Percentiles rank a stretch among this genome's conserved stretches.
Evolutionary conservation across 92 coral and sea anemone genomes (phyloP).

Genomic region (Palythoa caribaeorum): DNA sequence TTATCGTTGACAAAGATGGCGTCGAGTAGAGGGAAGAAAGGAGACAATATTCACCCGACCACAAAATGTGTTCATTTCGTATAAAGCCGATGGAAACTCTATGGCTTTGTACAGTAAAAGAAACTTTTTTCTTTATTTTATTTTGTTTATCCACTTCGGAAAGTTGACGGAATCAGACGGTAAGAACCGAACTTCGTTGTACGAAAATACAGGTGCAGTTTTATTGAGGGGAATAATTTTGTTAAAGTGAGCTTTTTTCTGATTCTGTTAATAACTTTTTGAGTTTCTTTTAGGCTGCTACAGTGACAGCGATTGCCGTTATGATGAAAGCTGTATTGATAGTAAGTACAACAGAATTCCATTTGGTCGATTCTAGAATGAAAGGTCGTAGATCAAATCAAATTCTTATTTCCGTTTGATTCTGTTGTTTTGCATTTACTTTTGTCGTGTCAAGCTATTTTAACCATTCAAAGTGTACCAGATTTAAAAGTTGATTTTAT

Average conservation of each 20-base stretch:
- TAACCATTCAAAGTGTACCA: neutral
- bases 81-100: constrained; percentile 82
- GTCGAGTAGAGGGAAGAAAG: constrained; percentile 1
- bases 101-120: constrained; percentile 82
- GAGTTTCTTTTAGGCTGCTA: constrained; percentile 7
- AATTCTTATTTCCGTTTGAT: constrained; percentile 32
- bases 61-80: constrained; percentile 36
- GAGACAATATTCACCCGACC: constrained; percentile 35
- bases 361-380: neutral
- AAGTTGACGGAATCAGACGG: constrained; percentile 81
- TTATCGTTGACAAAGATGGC: constrained; percentile 43
- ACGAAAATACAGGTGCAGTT: constrained; percentile 36
- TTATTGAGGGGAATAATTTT: neutral
- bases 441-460: neutral
- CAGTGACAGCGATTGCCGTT: constrained; percentile 32
- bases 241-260: constrained; percentile 18
- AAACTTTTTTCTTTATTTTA: constrained; percentile 51
- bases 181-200: constrained; percentile 49
- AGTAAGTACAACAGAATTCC: constrained; percentile 13
- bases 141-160: constrained; percentile 68
- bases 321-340: constrained; percentile 9
- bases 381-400: constrained; percentile 24
- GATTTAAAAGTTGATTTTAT: neutral
- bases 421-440: constrained; percentile 10
- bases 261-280: constrained; percentile 2